Evolutionary conservation across 2,888 invertebrate species (phyloP).

Genomic region (Limnephilus lunatus): DNA sequence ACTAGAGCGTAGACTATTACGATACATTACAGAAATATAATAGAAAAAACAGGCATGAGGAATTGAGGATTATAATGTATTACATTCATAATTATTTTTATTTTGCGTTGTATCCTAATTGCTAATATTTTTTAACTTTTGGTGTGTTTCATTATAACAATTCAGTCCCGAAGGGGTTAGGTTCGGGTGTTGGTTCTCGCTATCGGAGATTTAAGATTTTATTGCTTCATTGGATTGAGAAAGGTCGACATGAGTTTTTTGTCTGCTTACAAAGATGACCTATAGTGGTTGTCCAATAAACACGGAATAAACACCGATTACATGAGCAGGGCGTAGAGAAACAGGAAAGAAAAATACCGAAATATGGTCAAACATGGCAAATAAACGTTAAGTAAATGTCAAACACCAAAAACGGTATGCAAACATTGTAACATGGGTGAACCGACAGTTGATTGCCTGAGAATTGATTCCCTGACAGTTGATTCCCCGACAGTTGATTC

Average conservation of each 20-base stretch:
- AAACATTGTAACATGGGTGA: not conserved
- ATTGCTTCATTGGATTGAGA: conserved; percentile 48
- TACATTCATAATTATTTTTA: no score
- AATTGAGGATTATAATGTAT: no score
- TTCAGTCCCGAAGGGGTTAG: conserved; percentile 15
- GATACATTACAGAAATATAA: no score
- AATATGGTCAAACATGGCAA: not conserved
- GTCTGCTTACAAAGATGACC: not conserved
- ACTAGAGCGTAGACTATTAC: no score
- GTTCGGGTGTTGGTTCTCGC: conserved; percentile 46
- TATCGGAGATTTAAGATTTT: conserved; percentile 46
- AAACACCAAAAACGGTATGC: not conserved
- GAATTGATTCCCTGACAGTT: no score
- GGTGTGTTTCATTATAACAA: not conserved
- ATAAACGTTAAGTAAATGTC: not conserved
- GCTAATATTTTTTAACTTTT: no score
- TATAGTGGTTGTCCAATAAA: conserved; percentile 16
- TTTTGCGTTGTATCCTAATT: no score
- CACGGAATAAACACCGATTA: conserved; percentile 13
- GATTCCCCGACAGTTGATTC: no score
- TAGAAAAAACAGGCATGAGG: no score
- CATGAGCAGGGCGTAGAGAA: not conserved
- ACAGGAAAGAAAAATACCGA: not conserved
- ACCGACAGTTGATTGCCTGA: no score
- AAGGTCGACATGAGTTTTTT: conserved; percentile 44